Base-by-base conservation (phyloP, 1,140 invertebrate species). In the Arion vulgaris region DNA sequence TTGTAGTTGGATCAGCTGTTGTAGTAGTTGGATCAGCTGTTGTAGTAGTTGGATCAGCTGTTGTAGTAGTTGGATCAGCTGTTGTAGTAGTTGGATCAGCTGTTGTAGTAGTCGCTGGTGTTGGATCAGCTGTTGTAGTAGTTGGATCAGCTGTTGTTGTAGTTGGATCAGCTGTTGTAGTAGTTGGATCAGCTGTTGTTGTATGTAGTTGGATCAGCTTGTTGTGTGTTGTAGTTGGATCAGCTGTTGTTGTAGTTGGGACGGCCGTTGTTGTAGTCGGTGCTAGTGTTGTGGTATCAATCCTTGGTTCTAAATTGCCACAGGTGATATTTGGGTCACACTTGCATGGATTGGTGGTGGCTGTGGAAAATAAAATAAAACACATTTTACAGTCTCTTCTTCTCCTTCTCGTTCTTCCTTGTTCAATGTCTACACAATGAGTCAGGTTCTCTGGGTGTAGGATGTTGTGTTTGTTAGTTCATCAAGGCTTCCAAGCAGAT, bases 51-150 rank as follows among this genome's bases (percentile, higher is more conserved):
- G 68, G 68, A 13, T 4, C 36, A 23, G 1, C 36, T 34, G 68
- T 71, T 11, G 68, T 34, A 34, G 68, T 71, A 7, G 9, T 71
- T 71, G 68, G 32, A 19, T 4, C 36, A 39, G 32, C 9, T 71
- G n/a, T 71, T 71, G 68, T 71, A 17, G 68, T 71, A 34, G 68
- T 71, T 71, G 68, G 15, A 17, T 13, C 68, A 13, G 68, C 32
- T 28, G 36, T 72, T 41, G 36, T 45, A 41, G 71, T 34, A 23
- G 5, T 41, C 41, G 5, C 2, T 4, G 4, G 36, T 7, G 17
- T 71, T 34, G 34, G 7, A 71, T 36, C 69, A 9, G 62, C 11
- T 41, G 13, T 26, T 28, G 71, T 41, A 11, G 41, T 72, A 13
- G 36, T 45, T 28, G 15, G 5, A 26, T 1, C 19, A n/a, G 13